These are phyloP conservation scores for Decapterus maruadsi DNA, from an alignment of 2,797 vertebrate genomes.

Conservation along the genomic window DNA sequence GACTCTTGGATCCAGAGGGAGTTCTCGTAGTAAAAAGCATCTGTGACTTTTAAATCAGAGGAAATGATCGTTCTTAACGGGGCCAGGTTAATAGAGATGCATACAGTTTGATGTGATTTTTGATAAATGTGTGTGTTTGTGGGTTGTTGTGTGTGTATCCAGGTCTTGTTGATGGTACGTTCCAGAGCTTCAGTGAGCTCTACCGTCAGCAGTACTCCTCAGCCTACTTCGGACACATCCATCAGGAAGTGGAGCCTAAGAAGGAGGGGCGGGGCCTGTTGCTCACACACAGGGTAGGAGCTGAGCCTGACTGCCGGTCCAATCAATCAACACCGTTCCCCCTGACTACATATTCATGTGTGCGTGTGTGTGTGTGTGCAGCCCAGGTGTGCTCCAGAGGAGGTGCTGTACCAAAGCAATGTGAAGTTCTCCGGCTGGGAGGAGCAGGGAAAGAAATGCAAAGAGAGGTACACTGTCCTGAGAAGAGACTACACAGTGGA, in stretches of 20 bases:
- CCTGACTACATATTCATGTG: neutral
- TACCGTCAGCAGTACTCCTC: conserved; percentile 89
- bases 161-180: conserved; percentile 88
- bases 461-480: conserved; percentile 87
- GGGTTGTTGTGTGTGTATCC: conserved; percentile 37
- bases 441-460: conserved; percentile 92
- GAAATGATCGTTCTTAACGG: too few species aligned
- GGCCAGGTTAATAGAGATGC: neutral
- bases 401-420: conserved; percentile 86
- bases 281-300: conserved; percentile 89
- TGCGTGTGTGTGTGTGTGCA: conserved; percentile 32
- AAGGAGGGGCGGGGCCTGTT: conserved; percentile 83
- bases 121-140: neutral
- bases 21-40: too few species aligned
- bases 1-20: too few species aligned
- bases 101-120: neutral
- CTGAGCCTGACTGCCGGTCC: neutral
- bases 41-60: neutral
- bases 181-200: conserved; percentile 91
- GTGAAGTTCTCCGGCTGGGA: conserved; percentile 81
- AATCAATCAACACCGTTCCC: neutral
- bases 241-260: conserved; percentile 91
- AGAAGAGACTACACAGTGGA: conserved; percentile 88
- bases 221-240: conserved; percentile 88
- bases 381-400: conserved; percentile 63